These are phyloP conservation scores for Lagocephalus sceleratus DNA, from an alignment of 2,797 vertebrate species.

Conservation along the genomic window DNA sequence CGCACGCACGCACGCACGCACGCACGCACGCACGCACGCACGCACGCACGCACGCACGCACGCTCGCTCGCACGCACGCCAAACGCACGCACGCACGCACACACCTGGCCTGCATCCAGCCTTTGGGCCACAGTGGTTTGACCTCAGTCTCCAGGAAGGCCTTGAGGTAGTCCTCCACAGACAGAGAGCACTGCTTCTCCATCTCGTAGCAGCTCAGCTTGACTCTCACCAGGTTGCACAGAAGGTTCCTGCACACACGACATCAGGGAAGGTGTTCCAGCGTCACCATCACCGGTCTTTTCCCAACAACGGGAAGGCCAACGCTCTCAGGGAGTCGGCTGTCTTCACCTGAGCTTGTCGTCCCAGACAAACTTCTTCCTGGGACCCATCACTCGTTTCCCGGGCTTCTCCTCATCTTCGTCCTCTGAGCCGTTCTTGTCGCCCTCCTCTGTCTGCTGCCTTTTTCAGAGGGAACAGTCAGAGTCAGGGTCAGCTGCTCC, in stretches of 20 bases:
- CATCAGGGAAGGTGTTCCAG: no score
- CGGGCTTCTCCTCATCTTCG: constrained; percentile 94
- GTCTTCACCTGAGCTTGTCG: constrained; percentile 87
- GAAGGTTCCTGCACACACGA: constrained; percentile 80
- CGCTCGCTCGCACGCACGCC: no score
- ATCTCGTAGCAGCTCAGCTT: constrained; percentile 96
- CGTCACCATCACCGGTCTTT: no score
- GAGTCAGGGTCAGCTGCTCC: no score
- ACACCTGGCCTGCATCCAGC: constrained; percentile 99
- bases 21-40: no score
- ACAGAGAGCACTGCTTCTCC: constrained; percentile 91
- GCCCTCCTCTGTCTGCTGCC: constrained; percentile 88
- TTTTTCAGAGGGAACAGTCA: constrained; percentile 47
- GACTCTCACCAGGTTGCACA: constrained; percentile 94
- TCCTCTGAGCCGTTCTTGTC: constrained; percentile 93
- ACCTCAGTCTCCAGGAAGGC: constrained; percentile 93
- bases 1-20: no score
- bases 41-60: no score
- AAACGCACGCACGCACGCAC: constrained; percentile 24
- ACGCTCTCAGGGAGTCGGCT: no score
- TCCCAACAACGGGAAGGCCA: no score
- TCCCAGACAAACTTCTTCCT: constrained; percentile 97
- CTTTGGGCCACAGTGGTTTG: constrained; percentile 96
- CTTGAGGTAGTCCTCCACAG: constrained; percentile 95
- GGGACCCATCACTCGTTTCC: constrained; percentile 91